Conservation (phyloP, 2,888 invertebrate genomes). For the Aleiodes testaceus region DNA sequence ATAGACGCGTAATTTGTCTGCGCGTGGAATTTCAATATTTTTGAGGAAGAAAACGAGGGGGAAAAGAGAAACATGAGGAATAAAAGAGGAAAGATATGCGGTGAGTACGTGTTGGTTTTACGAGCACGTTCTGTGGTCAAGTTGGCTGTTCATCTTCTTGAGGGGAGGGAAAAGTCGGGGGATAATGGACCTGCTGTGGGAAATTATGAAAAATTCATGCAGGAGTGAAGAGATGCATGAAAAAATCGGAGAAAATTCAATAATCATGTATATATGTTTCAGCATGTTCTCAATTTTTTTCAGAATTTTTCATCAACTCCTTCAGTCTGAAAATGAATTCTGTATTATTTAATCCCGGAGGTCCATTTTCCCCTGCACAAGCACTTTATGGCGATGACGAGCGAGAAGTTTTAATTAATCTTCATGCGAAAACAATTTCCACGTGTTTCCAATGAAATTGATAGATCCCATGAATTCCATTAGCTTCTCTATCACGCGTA, state of each 20-base stretch:
- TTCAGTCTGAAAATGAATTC: background rate
- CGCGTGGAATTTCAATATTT: slow-evolving; percentile 48
- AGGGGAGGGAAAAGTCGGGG: slow-evolving; percentile 26
- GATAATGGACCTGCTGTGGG: background rate
- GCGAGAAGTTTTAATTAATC: too few species aligned
- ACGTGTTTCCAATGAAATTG: too few species aligned
- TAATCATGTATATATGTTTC: too few species aligned
- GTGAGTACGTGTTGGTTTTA: slow-evolving; percentile 39
- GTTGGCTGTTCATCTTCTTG: slow-evolving; percentile 14
- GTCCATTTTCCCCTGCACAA: too few species aligned
- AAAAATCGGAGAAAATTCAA: background rate
- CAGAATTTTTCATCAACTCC: background rate
- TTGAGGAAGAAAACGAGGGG: background rate
- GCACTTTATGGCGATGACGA: too few species aligned
- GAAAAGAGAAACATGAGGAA: background rate
- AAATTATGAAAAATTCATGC: too few species aligned
- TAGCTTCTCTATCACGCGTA: too few species aligned
- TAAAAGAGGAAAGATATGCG: slow-evolving; percentile 14
- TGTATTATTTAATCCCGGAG: too few species aligned
- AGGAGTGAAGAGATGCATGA: background rate
- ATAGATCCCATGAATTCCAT: too few species aligned
- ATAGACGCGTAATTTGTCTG: slow-evolving; percentile 47
- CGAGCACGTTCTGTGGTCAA: slow-evolving; percentile 39
- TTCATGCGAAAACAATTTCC: too few species aligned
- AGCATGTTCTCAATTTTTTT: too few species aligned